Evolutionary conservation across 2,888 invertebrate genomes (phyloP).

Genomic region (Rhagonycha lutea): DNA sequence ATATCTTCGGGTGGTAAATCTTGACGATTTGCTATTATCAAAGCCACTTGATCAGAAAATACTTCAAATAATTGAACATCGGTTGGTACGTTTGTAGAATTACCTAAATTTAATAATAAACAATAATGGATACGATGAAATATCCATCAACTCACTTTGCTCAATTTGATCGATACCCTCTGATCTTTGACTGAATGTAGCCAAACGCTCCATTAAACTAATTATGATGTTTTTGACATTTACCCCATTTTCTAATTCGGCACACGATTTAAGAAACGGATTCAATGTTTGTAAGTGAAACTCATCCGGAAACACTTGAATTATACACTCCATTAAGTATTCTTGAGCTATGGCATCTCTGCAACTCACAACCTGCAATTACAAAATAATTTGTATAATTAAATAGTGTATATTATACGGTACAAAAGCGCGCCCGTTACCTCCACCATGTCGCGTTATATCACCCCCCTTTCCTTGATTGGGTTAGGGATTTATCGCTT

Average conservation of each 20-base stretch:
- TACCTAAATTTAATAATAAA: conserved; percentile 9
- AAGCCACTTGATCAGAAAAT: conserved; percentile 95
- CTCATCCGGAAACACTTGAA: conserved; percentile 99
- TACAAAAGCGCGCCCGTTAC: too few relatives aligned
- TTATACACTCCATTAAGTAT: conserved; percentile 99
- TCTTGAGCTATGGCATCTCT: conserved; percentile 98
- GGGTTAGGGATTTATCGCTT: too few relatives aligned
- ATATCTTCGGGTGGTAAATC: conserved; percentile 97
- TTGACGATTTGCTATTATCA: conserved; percentile 89
- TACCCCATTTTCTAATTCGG: conserved; percentile 91
- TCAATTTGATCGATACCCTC: conserved; percentile 55
- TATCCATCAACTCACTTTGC: conserved; percentile 6
- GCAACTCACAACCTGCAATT: conserved; percentile 83
- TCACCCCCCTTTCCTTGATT: too few relatives aligned
- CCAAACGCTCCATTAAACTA: conserved; percentile 89
- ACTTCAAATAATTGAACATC: conserved; percentile 97
- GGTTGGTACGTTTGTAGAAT: conserved; percentile 47
- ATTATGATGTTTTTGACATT: conserved; percentile 99
- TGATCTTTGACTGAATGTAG: conserved; percentile 80
- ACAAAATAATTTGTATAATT: neutral
- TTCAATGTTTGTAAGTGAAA: conserved; percentile 95
- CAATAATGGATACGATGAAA: neutral
- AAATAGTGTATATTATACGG: too few relatives aligned
- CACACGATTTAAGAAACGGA: conserved; percentile 95
- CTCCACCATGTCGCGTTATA: too few relatives aligned